A percentile compares a stretch with the other conserved stretches of the same genome.
phyloP scores from a whole-genome alignment of 2,888 invertebrate species.

The Eilema griseolum region DNA sequence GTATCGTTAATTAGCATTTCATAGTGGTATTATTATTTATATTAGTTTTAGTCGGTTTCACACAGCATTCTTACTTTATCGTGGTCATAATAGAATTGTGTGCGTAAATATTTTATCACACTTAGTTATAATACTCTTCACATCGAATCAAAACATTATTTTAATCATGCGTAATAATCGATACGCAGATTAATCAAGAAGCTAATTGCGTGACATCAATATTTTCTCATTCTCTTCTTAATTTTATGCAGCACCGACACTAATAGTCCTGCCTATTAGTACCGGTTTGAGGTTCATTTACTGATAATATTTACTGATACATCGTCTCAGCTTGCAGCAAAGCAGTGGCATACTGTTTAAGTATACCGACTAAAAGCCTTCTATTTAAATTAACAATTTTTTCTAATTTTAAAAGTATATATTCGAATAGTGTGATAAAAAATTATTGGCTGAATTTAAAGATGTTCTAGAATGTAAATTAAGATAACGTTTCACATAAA shows the following conservation, averaged over 20 bases:
- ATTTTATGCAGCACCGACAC: conserved; percentile 8
- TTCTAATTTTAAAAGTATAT: background rate
- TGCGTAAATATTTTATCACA: background rate
- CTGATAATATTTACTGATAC: background rate
- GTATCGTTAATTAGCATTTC: background rate
- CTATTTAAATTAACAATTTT: background rate
- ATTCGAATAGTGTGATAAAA: too few relatives aligned
- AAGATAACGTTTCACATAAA: background rate
- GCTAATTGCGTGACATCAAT: conserved; percentile 17
- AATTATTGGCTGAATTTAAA: too few relatives aligned
- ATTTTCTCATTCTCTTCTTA: conserved; percentile 17
- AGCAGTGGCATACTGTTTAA: background rate
- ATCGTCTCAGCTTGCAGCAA: background rate
- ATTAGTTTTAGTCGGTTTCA: background rate
- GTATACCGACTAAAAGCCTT: background rate
- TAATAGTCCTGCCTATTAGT: conserved; percentile 8
- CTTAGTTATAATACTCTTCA: conserved; percentile 11
- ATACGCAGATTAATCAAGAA: conserved; percentile 16
- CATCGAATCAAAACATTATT: conserved; percentile 13
- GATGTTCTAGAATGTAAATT: too few relatives aligned
- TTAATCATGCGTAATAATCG: conserved; percentile 17
- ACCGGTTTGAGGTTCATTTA: background rate
- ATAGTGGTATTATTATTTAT: background rate
- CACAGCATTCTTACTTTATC: background rate
- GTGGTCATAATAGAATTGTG: background rate